Percentiles rank a stretch among this genome's conserved stretches.
phyloP scores from a whole-genome alignment of 2,888 invertebrate species.

The Lamellibrachia satsuma region DNA sequence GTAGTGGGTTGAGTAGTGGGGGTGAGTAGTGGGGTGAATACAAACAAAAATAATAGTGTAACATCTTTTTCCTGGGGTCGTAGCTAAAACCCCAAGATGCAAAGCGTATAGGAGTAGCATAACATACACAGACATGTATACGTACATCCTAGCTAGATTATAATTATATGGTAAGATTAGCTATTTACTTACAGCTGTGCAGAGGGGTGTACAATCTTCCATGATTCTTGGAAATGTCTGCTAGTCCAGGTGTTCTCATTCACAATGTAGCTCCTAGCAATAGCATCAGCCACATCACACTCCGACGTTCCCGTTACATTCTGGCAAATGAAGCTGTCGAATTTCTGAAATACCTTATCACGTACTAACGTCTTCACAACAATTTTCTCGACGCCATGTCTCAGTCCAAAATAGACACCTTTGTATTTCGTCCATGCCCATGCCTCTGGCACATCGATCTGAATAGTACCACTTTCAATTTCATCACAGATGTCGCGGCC shows the following conservation, averaged over 20 bases:
- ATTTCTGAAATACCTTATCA: conserved; percentile 22
- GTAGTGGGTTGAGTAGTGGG: too few relatives aligned
- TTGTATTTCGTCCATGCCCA: conserved; percentile 21
- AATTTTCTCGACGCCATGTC: conserved; percentile 18
- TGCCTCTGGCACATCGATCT: conserved; percentile 24
- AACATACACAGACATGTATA: neutral
- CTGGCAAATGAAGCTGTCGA: conserved; percentile 29
- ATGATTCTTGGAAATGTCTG: conserved; percentile 19
- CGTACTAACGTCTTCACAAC: conserved; percentile 27
- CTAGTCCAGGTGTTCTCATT: conserved; percentile 20
- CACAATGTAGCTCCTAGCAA: conserved; percentile 24
- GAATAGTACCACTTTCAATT: conserved; percentile 25
- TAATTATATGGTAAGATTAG: neutral
- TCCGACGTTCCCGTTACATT: conserved; percentile 22
- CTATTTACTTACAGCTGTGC: conserved; percentile 14
- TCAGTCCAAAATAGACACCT: conserved; percentile 32
- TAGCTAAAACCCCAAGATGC: too few relatives aligned
- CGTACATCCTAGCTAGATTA: neutral
- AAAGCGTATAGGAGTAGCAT: too few relatives aligned
- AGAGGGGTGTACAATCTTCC: conserved; percentile 27
- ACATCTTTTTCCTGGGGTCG: too few relatives aligned
- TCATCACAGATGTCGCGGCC: conserved; percentile 32
- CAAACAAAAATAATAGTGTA: too few relatives aligned
- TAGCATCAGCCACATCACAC: conserved; percentile 30
- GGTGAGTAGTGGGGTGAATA: too few relatives aligned